Evolutionary conservation across 2,113 vertebrate species (phyloP), one percentile per base, ranked within the genome.

Genomic region (Typhlomys cinereus): DNA sequence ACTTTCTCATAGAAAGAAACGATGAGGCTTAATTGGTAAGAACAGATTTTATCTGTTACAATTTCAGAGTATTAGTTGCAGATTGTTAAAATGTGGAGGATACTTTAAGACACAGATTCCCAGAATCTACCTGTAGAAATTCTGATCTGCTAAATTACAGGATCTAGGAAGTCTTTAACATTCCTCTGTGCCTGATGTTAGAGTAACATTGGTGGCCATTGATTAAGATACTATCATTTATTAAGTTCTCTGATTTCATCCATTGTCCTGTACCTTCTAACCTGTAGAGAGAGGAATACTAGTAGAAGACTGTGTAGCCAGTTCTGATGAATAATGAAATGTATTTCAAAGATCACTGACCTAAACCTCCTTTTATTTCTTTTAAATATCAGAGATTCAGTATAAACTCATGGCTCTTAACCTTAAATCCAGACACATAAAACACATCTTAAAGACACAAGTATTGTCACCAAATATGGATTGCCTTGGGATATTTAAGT

Each of bases 401-500:
- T n/a, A 94, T 52, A 97, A 96, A 87, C 57, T 92, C 95, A 96
- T 91, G 96, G 86, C 96, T 97, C 95, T 97, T 95, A 97, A 95
- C 91, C 96, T 97, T 76, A 94, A 88, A 97, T 95, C 94, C 96
- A 97, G 80, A 89, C 84, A 96, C 92, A 70, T 75, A 97, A 97
- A 96, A 96, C 67, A 89, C 76, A 94, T 94, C 93, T 97, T 96
- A 96, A 96, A 97, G 95, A 97, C 94, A 91, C 95, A 97, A 87
- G 64, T 94, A 39, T 95, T 74, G 3, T 96, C 96, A 95, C 94
- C 92, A 95, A 95, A 95, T 96, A 97, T 85, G 46, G 91, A 96
- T 95, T 97, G 96, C 96, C 97, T 97, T 93, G 96, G 96, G 97
- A 96, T 95, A 96, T 90, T 95, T 91, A 93, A 96, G 95, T 96